Conservation (phyloP, 1,140 invertebrate species). For the Anastrepha obliqua region DNA sequence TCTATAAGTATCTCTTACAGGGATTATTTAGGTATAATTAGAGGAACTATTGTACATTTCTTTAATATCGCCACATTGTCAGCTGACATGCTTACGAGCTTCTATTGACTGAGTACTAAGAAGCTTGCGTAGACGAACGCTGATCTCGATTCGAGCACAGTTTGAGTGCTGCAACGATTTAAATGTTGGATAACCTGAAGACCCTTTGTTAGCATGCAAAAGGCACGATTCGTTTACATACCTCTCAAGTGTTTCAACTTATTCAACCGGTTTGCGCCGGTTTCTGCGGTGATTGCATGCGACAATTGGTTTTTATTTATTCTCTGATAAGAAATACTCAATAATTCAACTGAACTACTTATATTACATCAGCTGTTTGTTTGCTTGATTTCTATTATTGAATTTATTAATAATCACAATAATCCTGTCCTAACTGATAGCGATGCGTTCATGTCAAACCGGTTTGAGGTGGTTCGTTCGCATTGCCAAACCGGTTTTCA, state of each 20-base stretch:
- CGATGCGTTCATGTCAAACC: background rate
- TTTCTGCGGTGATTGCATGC: background rate
- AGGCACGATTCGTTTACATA: background rate
- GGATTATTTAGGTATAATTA: too few relatives aligned
- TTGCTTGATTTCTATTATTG: background rate
- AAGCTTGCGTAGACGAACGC: background rate
- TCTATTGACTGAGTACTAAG: background rate
- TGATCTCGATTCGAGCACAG: background rate
- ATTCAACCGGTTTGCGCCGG: background rate
- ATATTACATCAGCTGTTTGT: slow-evolving; percentile 5
- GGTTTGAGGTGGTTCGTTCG: background rate
- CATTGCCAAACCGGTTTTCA: slow-evolving; percentile 3
- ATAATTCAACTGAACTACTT: background rate
- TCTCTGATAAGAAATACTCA: slow-evolving; percentile 29
- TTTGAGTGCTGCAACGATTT: background rate
- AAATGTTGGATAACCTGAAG: slow-evolving; percentile 19
- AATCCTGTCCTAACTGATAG: background rate
- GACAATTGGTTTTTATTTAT: background rate
- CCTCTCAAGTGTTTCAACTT: background rate
- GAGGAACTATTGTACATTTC: background rate
- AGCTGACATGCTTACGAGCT: background rate
- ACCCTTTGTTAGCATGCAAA: slow-evolving; percentile 2
- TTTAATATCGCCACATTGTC: background rate
- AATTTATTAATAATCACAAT: background rate
- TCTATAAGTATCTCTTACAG: too few relatives aligned